A percentile compares a stretch with the other conserved stretches of the same genome.
These are phyloP conservation scores for Acleris sparsana DNA, from an alignment of 2,888 invertebrate genomes.

Conservation along the genomic window DNA sequence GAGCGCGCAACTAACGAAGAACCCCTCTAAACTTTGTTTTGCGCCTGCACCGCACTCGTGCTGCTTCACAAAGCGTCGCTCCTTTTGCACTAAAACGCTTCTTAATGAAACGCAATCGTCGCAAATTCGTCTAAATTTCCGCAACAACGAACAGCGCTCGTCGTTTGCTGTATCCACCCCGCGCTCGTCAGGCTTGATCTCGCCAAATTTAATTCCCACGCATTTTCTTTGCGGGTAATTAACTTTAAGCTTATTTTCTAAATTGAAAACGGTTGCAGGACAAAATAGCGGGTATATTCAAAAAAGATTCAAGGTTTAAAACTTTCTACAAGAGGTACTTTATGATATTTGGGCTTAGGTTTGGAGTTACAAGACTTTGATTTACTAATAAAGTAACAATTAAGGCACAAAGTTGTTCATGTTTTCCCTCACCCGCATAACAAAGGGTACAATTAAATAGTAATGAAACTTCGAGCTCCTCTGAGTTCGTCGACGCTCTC, in stretches of 20 bases:
- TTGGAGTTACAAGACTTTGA: not conserved
- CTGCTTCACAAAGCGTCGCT: constrained; percentile 70
- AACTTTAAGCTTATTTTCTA: constrained; percentile 22
- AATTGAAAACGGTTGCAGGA: constrained; percentile 4
- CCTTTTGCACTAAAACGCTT: constrained; percentile 72
- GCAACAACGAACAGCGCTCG: constrained; percentile 66
- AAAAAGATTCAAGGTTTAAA: too few species aligned
- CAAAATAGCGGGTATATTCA: not conserved
- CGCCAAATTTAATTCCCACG: constrained; percentile 23
- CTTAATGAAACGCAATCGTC: constrained; percentile 78
- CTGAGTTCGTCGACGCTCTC: not conserved
- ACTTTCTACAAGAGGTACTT: not conserved
- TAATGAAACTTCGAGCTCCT: constrained; percentile 56
- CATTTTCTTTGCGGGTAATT: constrained; percentile 17
- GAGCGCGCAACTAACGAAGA: constrained; percentile 77
- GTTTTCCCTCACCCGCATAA: constrained; percentile 69
- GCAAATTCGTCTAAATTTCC: constrained; percentile 78
- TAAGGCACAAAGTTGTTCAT: constrained; percentile 29
- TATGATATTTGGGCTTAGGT: not conserved
- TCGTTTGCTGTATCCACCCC: constrained; percentile 17
- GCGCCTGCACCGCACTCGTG: constrained; percentile 61
- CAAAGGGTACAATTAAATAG: constrained; percentile 79
- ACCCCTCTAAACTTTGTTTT: constrained; percentile 72
- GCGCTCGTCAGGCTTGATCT: constrained; percentile 28
- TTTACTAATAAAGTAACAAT: constrained; percentile 18